Conservation (phyloP, 2,113 vertebrate species). For the Microcebus murinus region DNA sequence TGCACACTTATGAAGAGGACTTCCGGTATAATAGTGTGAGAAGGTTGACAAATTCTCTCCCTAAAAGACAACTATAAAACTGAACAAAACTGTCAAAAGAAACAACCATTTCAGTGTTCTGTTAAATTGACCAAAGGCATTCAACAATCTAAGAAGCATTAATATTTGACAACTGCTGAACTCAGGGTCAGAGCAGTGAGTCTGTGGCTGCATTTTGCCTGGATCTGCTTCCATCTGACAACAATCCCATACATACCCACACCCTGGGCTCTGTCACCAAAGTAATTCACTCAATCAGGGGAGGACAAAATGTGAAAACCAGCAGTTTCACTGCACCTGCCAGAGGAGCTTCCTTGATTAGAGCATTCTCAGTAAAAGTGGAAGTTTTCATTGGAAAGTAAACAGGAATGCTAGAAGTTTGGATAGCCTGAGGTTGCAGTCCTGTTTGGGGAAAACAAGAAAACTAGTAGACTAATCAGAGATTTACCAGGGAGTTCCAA, state of each 20-base stretch:
- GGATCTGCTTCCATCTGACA: neutral
- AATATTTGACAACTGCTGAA: neutral
- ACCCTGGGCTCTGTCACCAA: accelerated
- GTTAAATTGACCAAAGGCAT: neutral
- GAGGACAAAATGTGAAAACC: neutral
- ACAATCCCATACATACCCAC: accelerated
- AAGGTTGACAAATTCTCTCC: neutral
- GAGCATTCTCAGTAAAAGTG: neutral
- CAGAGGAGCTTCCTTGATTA: neutral
- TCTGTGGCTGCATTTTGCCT: neutral
- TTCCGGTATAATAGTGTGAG: neutral
- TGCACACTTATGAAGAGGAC: neutral
- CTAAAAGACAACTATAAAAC: neutral
- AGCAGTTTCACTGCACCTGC: neutral
- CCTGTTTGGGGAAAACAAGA: neutral
- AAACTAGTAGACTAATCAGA: neutral
- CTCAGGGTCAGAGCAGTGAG: neutral
- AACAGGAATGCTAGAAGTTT: neutral
- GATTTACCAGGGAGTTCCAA: neutral
- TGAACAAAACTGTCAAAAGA: neutral
- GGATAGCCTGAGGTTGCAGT: neutral
- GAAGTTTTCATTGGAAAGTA: neutral
- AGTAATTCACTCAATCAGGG: neutral
- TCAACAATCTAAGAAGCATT: neutral
- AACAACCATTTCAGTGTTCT: neutral